Evolutionary conservation across 2,797 vertebrate species (phyloP).

Genomic region (Silurus lanzhouensis): DNA sequence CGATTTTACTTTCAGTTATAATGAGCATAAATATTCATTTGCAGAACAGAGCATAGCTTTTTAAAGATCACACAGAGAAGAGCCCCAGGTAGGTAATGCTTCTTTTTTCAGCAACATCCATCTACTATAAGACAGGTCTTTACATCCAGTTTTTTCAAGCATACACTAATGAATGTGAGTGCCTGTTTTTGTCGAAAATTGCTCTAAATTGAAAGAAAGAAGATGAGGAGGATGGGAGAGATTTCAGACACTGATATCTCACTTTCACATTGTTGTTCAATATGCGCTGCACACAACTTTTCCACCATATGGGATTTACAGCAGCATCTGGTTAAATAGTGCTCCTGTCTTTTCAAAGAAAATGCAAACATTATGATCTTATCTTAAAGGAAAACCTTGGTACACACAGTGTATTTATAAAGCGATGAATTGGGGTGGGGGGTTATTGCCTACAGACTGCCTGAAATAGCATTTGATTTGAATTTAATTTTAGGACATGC

Average conservation of each 20-base stretch:
- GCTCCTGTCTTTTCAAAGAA: neutral
- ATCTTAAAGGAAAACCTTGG: neutral
- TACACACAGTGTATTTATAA: neutral
- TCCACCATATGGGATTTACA: neutral
- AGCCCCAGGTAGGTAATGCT: constrained; percentile 42
- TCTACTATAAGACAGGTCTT: constrained; percentile 12
- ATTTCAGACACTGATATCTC: neutral
- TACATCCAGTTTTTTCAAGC: constrained; percentile 29
- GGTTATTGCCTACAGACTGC: neutral
- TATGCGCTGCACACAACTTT: neutral
- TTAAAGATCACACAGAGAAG: constrained; percentile 31
- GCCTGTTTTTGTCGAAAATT: neutral
- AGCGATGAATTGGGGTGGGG: neutral
- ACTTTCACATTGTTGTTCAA: neutral
- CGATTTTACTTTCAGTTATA: constrained; percentile 46
- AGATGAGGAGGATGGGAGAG: neutral
- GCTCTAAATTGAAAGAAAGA: neutral
- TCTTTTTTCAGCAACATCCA: constrained; percentile 40
- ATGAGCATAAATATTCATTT: constrained; percentile 46
- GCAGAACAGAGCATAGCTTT: constrained; percentile 40
- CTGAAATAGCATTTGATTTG: neutral
- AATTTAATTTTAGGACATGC: neutral
- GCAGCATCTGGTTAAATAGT: neutral
- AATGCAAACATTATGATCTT: neutral
- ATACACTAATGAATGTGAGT: constrained; percentile 15